A percentile compares a stretch with the other conserved stretches of the same genome.
Conservation (phyloP, 2,888 invertebrate genomes). For the Anodontia alba region DNA sequence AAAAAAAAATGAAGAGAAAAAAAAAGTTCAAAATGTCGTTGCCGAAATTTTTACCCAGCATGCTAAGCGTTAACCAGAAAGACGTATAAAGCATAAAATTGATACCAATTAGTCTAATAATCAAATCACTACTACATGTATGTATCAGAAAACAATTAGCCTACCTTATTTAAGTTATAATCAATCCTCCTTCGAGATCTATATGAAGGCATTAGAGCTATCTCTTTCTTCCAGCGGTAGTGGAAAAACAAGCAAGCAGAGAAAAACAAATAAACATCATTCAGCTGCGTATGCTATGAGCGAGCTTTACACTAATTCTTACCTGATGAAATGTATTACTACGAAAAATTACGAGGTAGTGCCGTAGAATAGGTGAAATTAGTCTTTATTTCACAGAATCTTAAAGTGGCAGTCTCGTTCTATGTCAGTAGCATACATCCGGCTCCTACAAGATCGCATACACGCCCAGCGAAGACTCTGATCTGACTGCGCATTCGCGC, state of each 20-base stretch:
- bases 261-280: constrained; percentile 3
- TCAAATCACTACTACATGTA: too few relatives aligned
- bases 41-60: too few relatives aligned
- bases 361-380: not conserved
- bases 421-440: not conserved
- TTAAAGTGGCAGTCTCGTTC: not conserved
- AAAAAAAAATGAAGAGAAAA: too few relatives aligned
- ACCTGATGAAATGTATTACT: constrained; percentile 15
- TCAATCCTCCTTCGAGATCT: not conserved
- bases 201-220: not conserved
- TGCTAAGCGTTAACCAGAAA: too few relatives aligned
- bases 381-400: not conserved
- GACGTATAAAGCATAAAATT: too few relatives aligned
- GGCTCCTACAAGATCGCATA: too few relatives aligned
- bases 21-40: too few relatives aligned
- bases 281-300: not conserved
- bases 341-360: constrained; percentile 10
- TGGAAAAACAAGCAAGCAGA: not conserved
- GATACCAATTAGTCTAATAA: too few relatives aligned
- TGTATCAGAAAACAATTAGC: too few relatives aligned
- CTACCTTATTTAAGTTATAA: not conserved
- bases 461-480: too few relatives aligned
- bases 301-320: not conserved
- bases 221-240: not conserved
- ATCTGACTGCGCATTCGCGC: too few relatives aligned